These are phyloP conservation scores for Apostichopus californicus DNA, from an alignment of 35 echinoderm and acorn worm genomes.

Conservation along the genomic window DNA sequence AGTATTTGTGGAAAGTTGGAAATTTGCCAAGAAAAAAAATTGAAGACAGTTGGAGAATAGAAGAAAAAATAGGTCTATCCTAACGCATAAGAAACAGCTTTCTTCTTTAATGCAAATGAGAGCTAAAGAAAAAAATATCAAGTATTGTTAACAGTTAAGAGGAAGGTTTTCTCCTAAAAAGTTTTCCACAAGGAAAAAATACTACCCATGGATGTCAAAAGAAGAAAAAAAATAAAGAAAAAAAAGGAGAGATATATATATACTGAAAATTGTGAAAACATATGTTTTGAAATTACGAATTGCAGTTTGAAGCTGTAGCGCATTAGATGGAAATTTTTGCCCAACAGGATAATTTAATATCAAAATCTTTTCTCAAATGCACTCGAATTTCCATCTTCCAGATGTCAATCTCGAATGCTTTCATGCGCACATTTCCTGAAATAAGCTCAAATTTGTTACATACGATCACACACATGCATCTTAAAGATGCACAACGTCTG, in stretches of 20 bases:
- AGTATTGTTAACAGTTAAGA: no score
- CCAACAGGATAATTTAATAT: conserved; percentile 6
- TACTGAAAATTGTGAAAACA: not conserved
- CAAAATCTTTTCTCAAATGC: not conserved
- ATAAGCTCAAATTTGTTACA: not conserved
- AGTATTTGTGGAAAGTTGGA: no score
- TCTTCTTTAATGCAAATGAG: no score
- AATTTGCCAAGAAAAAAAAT: no score
- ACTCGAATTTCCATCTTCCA: not conserved
- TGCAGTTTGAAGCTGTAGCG: not conserved
- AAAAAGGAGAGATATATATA: not conserved
- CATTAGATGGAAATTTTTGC: not conserved
- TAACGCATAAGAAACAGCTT: no score
- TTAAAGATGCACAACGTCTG: not conserved
- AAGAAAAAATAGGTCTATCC: no score
- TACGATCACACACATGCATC: not conserved
- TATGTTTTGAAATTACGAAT: not conserved
- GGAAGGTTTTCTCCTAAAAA: no score
- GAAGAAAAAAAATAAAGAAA: not conserved
- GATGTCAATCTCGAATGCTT: conserved; percentile 9
- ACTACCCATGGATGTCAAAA: no score
- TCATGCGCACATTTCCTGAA: not conserved
- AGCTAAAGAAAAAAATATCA: no score
- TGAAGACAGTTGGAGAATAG: no score
- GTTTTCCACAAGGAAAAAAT: no score